phyloP scores from a whole-genome alignment of 2,797 vertebrate species.

The Cygnus olor region DNA sequence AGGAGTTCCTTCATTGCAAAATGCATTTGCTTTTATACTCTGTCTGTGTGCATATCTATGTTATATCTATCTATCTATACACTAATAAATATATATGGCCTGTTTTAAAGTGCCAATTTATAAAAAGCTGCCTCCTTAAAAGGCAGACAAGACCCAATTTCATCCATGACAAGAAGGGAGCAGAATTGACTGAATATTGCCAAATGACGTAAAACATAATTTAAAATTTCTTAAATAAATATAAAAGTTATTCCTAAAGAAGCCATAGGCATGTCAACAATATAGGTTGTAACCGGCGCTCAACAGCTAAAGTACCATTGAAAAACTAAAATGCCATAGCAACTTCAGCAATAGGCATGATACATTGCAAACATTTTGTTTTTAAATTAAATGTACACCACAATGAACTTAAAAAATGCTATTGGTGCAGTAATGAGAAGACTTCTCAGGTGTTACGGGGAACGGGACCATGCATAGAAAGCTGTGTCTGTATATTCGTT shows the following conservation, averaged over 20 bases:
- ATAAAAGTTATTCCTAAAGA: constrained; percentile 85
- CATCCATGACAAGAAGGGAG: constrained; percentile 83
- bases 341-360: constrained; percentile 77
- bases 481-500: constrained; percentile 67
- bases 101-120: constrained; percentile 83
- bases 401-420: constrained; percentile 59
- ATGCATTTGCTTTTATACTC: constrained; percentile 29
- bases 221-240: constrained; percentile 89
- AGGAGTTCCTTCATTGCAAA: constrained; percentile 76
- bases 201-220: constrained; percentile 84
- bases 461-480: constrained; percentile 78
- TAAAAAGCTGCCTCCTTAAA: constrained; percentile 71
- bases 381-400: constrained; percentile 77
- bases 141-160: constrained; percentile 80
- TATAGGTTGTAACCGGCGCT: constrained; percentile 79
- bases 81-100: constrained; percentile 77
- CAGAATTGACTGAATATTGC: constrained; percentile 81
- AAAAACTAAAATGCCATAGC: constrained; percentile 73
- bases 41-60: constrained; percentile 4
- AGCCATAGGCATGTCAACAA: constrained; percentile 80
- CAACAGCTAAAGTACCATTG: constrained; percentile 81
- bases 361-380: constrained; percentile 63
- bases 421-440: constrained; percentile 71
- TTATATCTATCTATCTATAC: constrained; percentile 52
- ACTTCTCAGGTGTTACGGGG: neutral